These are phyloP conservation scores for Drosophila mulleri DNA, from an alignment of 2,888 invertebrate genomes.

Conservation along the genomic window DNA sequence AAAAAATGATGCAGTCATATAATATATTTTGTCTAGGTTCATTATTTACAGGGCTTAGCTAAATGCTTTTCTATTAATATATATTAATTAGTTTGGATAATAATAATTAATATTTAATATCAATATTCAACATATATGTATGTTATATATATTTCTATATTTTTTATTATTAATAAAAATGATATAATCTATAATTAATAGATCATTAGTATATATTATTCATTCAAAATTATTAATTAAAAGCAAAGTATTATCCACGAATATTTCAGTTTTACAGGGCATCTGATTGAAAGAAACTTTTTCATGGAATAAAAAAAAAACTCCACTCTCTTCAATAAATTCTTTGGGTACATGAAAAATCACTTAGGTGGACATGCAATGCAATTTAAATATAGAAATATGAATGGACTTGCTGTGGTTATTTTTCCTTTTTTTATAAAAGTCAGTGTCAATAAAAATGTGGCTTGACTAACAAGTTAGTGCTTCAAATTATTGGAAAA, in stretches of 20 bases:
- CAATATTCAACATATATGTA: too few relatives aligned
- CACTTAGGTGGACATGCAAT: conserved; percentile 50
- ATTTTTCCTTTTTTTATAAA: not conserved
- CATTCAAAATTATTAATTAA: too few relatives aligned
- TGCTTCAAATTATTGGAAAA: not conserved
- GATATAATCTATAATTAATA: too few relatives aligned
- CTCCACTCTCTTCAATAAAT: not conserved
- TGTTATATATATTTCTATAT: too few relatives aligned
- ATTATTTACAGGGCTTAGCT: too few relatives aligned
- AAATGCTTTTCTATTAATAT: too few relatives aligned
- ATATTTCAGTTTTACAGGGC: not conserved
- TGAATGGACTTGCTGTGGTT: not conserved
- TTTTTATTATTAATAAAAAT: too few relatives aligned
- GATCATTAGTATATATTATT: too few relatives aligned
- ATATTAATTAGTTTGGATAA: too few relatives aligned
- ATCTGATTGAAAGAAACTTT: not conserved
- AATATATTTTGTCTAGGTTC: too few relatives aligned
- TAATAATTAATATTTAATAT: not conserved
- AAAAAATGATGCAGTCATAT: too few relatives aligned
- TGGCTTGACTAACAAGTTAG: not conserved
- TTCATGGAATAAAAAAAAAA: not conserved
- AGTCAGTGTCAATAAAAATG: not conserved
- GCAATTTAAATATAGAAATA: not conserved
- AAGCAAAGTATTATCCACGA: too few relatives aligned
- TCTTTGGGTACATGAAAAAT: conserved; percentile 47